These are phyloP conservation scores for Atherinosoma microstoma DNA, from an alignment of 2,797 vertebrate species.

Conservation along the genomic window DNA sequence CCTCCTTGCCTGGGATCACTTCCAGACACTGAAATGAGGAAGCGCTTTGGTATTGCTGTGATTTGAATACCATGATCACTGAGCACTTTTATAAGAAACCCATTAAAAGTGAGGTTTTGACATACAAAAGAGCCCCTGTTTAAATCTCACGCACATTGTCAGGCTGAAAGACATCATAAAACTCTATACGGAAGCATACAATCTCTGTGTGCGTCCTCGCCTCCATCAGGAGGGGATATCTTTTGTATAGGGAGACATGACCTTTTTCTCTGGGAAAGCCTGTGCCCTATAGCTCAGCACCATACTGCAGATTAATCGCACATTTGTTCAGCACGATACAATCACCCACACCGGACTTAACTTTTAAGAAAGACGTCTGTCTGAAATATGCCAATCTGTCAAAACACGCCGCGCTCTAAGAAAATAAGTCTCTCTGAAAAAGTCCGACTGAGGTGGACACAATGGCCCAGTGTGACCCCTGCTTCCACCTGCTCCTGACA, in stretches of 20 bases:
- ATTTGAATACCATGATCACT: conserved; percentile 85
- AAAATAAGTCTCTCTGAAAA: conserved; percentile 49
- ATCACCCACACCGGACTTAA: conserved; percentile 59
- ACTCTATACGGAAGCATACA: conserved; percentile 68
- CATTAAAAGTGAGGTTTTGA: conserved; percentile 83
- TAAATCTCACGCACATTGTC: conserved; percentile 81
- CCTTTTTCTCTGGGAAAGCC: conserved; percentile 49
- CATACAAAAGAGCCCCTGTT: conserved; percentile 84
- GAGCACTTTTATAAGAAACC: conserved; percentile 83
- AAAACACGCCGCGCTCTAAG: conserved; percentile 49
- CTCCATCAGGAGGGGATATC: conserved; percentile 43
- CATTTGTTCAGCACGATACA: conserved; percentile 64
- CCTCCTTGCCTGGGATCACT: conserved; percentile 80
- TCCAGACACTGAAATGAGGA: conserved; percentile 83
- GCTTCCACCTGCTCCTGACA: conserved; percentile 74
- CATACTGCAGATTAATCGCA: conserved; percentile 65
- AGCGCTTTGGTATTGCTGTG: conserved; percentile 79
- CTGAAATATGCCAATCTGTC: conserved; percentile 67
- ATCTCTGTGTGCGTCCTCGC: conserved; percentile 66
- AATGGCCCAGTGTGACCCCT: conserved; percentile 66
- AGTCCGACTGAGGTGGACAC: conserved; percentile 67
- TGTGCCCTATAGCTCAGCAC: conserved; percentile 50
- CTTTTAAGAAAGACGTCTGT: conserved; percentile 66
- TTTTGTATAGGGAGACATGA: conserved; percentile 53
- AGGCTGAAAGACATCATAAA: conserved; percentile 78